Base-by-base conservation (phyloP, 2,888 invertebrate species). In the Patella depressa region DNA sequence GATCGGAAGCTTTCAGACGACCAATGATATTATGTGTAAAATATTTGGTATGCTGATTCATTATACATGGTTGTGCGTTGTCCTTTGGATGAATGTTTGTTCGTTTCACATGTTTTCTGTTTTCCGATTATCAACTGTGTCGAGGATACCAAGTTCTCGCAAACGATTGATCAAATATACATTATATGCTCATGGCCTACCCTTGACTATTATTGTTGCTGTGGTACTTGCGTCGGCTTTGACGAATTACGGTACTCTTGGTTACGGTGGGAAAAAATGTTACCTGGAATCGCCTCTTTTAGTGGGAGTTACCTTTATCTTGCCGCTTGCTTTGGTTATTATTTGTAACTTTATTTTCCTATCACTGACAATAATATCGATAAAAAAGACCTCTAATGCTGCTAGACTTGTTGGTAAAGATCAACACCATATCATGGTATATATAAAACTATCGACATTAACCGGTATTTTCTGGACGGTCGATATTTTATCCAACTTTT, bases 391-490 rank as follows among this genome's bases (percentile, higher is more conserved):
- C 73, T 12, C 80, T 82, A 12, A 72, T 55, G 5, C 45, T 79
- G 24, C 76, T 53, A 53, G 79, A 55, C 59, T 73, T 2, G 79
- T 73, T 2, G 75, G 78, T 15, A 76, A 59, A 9, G 83, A 84
- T 15, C 79, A 83, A 29, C 70, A 78, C 12, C 80, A 85, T 53
- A 80, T 86, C 12, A 77, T 78, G 11, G 75, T 86, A 11, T 88
- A 86, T 72, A 57, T 84, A 9, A 84, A 85, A 71, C 79, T 88
- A 54, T 86, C 84, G 71, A 79, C 84, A 2, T 74, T 88, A 19
- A 84, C 86, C 11, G 87, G 88, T 1, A 53, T 86, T n/a, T 82
- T 85, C 24, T 88, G 88, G 88, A 71, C 85, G 15, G 78, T 87
- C 3, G 84, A 84, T 15, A 79, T 88, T 17, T 74, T 88, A 3